Base-by-base conservation (phyloP, 64 coral and sea anemone species). In the Dendrophyllia cribrosa region DNA sequence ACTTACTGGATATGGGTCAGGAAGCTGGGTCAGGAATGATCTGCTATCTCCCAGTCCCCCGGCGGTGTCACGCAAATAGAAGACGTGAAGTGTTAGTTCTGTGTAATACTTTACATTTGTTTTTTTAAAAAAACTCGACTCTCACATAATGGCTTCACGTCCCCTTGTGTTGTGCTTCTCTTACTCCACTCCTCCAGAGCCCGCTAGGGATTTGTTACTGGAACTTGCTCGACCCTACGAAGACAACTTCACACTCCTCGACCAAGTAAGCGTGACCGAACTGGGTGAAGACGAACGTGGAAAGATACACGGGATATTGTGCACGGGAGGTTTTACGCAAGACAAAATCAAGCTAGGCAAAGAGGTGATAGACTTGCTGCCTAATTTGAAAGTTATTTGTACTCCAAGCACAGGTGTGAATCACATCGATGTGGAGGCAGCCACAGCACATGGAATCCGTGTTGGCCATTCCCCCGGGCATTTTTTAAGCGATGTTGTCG, bases 351-450 rank as follows among this genome's bases (percentile, higher is more conserved):
- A 55, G 17, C 15, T 92, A 48, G 74, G 72, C 10, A 85, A 47
- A 11, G 66, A 45, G 2, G 79, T 89, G 3, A 82, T 89, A 75
- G 92, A 88, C 34, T 82, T 68, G 43, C 59, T 94, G 20, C 86
- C 92, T 16, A 82, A 94, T 22, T 53, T 94, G 15, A 88, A 58
- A 82, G 92, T 94, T 1, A 94, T 94, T 12, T 73, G 85, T 22
- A 83, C 15, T 64, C 56, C 70, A 67, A 69, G 92, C 62, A 69
- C 68, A 22, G 92, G 92, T 15, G 62, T 72, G 3, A 76, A 94
- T 72, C 84, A 94, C 46, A 89, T 94, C 26, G 92, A 94, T 59
- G 66, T 94, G 55, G 67, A 76, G 24, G 92, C 86, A 61, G 92
- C 92, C 23, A 89, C 45, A 73, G 75, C 43, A 8, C 92, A 66